Percentiles rank a stretch among this genome's conserved stretches.
Evolutionary conservation across 2,797 vertebrate species (phyloP).

Genomic region (Cichlasoma orientale): DNA sequence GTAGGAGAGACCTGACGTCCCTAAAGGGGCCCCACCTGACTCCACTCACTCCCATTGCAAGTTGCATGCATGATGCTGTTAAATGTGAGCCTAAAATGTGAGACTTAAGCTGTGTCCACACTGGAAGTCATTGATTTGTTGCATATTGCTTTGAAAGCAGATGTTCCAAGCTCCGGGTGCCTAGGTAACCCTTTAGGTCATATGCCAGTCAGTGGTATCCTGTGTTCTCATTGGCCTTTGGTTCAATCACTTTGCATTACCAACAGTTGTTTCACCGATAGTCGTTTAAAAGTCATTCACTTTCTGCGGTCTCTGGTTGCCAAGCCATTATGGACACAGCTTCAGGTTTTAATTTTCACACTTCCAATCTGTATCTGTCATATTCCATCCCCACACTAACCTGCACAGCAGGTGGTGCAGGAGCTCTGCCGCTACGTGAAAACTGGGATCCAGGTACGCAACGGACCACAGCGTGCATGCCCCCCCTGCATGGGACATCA

Average conservation of each 20-base stretch:
- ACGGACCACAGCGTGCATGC: conserved; percentile 89
- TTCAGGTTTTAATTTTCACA: background rate
- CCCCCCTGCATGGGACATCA: conserved; percentile 81
- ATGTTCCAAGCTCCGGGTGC: background rate
- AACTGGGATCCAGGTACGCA: conserved; percentile 85
- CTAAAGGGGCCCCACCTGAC: too few relatives aligned
- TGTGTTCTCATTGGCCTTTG: background rate
- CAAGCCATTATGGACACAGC: too few relatives aligned
- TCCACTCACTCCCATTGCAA: too few relatives aligned
- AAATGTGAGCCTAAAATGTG: too few relatives aligned
- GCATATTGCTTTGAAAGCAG: background rate
- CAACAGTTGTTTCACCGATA: too few relatives aligned
- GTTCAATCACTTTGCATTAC: too few relatives aligned
- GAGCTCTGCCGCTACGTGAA: conserved; percentile 56
- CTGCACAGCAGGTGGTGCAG: conserved; percentile 58
- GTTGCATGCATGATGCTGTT: too few relatives aligned
- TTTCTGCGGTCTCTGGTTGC: background rate
- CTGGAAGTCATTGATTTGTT: background rate
- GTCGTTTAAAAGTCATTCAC: background rate
- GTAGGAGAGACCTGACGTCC: too few relatives aligned
- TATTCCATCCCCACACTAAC: conserved; percentile 56
- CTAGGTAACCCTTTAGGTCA: background rate
- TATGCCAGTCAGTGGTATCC: background rate
- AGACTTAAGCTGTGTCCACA: background rate
- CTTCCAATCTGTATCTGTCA: background rate